Percentiles rank a stretch among this genome's conserved stretches.
Conservation (phyloP, 1,140 invertebrate species). For the Drosophila funebris region DNA sequence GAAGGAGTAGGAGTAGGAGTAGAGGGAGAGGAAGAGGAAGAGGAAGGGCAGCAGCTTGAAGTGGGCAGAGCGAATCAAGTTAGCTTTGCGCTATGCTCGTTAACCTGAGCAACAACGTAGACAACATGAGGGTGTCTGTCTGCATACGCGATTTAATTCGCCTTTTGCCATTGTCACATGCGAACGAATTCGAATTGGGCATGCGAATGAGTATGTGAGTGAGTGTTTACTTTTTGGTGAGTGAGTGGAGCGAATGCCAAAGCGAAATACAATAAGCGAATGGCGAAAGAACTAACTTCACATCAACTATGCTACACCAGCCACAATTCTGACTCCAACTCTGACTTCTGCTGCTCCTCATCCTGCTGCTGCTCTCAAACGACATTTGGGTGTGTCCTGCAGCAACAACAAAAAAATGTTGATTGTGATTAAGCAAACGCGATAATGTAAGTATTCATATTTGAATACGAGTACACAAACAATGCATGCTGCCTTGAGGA, state of each 20-base stretch:
- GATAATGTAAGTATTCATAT: constrained; percentile 79
- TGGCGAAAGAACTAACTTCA: constrained; percentile 29
- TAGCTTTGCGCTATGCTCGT: constrained; percentile 53
- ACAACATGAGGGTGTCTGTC: constrained; percentile 64
- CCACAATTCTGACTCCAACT: neutral
- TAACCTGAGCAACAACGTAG: constrained; percentile 20
- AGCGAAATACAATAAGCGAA: constrained; percentile 43
- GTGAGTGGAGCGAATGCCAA: constrained; percentile 39
- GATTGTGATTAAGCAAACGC: constrained; percentile 79
- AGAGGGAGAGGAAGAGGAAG: neutral
- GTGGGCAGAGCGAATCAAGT: constrained; percentile 61
- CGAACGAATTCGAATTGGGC: constrained; percentile 31
- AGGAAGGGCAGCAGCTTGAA: constrained; percentile 15
- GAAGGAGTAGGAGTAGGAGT: no score
- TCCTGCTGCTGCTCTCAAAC: neutral
- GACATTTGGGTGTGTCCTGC: constrained; percentile 57
- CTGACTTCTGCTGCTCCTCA: neutral
- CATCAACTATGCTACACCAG: constrained; percentile 1
- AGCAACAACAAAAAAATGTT: constrained; percentile 57
- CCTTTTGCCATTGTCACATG: constrained; percentile 41
- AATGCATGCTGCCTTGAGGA: constrained; percentile 69
- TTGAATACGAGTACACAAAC: constrained; percentile 76
- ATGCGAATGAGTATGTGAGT: neutral
- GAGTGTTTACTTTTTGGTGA: neutral
- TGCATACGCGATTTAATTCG: constrained; percentile 66